Evolutionary conservation across 2,797 vertebrate species (phyloP).

Genomic region (Mus minutoides): DNA sequence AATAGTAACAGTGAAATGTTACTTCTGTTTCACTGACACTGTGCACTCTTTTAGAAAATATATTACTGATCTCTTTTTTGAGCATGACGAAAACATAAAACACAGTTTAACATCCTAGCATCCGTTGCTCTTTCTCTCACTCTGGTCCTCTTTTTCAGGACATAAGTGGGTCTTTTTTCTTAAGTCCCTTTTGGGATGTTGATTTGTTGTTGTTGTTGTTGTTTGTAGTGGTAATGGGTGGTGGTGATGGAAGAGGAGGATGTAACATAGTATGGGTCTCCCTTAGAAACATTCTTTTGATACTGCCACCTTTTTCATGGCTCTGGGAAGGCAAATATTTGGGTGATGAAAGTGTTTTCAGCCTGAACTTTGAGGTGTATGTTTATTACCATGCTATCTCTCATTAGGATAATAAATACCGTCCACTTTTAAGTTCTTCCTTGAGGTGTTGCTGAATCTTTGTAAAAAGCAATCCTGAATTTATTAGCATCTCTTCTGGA

Average conservation of each 20-base stretch:
- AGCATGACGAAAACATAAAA: neutral
- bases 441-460: neutral
- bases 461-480: neutral
- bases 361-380: neutral
- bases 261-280: neutral
- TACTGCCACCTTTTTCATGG: neutral
- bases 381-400: neutral
- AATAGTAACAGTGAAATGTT: neutral
- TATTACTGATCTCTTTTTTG: neutral
- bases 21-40: slow-evolving; percentile 10
- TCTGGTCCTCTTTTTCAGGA: neutral
- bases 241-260: neutral
- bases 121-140: neutral
- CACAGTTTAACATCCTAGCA: neutral
- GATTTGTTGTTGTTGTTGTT: neutral
- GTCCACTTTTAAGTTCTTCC: neutral
- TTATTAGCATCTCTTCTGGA: neutral
- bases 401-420: neutral
- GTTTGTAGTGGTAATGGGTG: neutral
- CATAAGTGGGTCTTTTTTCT: neutral
- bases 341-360: neutral
- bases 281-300: neutral
- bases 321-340: neutral
- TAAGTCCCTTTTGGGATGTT: neutral
- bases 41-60: neutral